Conservation (phyloP, 2,113 vertebrate species). For the Muntiacus muntjak region DNA sequence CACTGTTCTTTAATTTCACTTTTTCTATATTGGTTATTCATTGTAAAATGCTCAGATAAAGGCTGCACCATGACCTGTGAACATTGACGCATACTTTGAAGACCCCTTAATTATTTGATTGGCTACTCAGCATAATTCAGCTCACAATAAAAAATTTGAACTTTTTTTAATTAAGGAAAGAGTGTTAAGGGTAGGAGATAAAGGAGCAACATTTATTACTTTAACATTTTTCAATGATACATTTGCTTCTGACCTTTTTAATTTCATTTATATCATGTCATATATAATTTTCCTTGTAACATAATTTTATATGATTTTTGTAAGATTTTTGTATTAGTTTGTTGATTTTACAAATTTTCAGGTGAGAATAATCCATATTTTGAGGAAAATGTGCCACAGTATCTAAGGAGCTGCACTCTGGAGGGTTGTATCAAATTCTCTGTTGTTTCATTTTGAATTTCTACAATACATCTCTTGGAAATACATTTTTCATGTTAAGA, state of each 20-base stretch:
- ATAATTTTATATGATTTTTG: neutral
- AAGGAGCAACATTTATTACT: neutral
- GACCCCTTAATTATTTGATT: slow-evolving; percentile 4
- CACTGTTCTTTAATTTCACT: neutral
- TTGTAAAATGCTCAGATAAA: neutral
- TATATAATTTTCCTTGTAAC: neutral
- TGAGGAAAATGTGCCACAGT: neutral
- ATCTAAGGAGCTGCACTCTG: neutral
- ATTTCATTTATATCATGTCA: neutral
- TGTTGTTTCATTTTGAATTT: slow-evolving; percentile 10
- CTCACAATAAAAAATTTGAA: neutral
- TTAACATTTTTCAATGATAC: neutral
- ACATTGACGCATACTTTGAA: slow-evolving; percentile 18
- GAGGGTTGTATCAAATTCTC: neutral
- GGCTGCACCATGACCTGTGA: neutral
- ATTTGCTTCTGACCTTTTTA: neutral
- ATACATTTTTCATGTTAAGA: neutral
- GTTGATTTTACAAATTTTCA: neutral
- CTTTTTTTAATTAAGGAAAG: neutral
- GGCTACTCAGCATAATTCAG: neutral
- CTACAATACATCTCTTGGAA: neutral
- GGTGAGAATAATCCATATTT: neutral
- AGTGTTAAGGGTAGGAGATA: neutral
- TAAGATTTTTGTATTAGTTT: neutral
- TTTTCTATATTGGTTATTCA: neutral